Evolutionary conservation across 2,888 invertebrate genomes (phyloP).

Genomic region (Caenorhabditis panamensis): DNA sequence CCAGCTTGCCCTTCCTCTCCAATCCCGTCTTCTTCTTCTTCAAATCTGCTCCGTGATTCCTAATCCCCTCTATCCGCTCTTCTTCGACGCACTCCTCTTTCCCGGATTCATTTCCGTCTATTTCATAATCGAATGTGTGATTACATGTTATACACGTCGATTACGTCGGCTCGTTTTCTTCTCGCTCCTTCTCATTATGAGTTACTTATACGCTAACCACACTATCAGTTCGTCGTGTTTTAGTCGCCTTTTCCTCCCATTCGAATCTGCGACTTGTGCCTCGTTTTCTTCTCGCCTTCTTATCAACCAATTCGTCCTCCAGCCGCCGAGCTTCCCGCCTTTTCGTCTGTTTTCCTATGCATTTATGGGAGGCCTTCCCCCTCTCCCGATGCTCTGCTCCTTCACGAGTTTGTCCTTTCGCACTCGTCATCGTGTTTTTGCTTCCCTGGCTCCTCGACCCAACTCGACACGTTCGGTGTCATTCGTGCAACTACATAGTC

Average conservation of each 20-base stretch:
- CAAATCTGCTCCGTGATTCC: slow-evolving; percentile 11
- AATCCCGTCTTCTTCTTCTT: not conserved
- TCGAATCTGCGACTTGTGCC: not conserved
- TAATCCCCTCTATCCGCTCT: slow-evolving; percentile 1
- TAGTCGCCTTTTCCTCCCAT: not conserved
- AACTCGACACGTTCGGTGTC: not conserved
- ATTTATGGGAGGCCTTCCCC: slow-evolving; percentile 33
- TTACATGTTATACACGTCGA: slow-evolving; percentile 16
- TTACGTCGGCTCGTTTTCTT: not conserved
- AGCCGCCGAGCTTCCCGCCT: slow-evolving; percentile 2
- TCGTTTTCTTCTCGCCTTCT: not conserved
- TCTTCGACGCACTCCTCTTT: slow-evolving; percentile 5
- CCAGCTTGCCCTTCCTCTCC: not conserved
- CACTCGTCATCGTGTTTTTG: slow-evolving; percentile 38
- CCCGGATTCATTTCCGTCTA: slow-evolving; percentile 35
- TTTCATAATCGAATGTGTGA: slow-evolving; percentile 47
- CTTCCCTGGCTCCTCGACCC: not conserved
- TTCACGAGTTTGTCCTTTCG: slow-evolving; percentile 38
- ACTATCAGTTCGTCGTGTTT: slow-evolving; percentile 33
- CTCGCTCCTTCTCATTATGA: slow-evolving; percentile 5
- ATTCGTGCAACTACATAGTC: not conserved
- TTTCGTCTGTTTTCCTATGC: slow-evolving; percentile 42
- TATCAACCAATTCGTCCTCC: not conserved
- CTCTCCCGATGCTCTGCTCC: not conserved
- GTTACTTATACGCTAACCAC: slow-evolving; percentile 36